Percentiles rank a stretch among this genome's conserved stretches.
Evolutionary conservation across 35 echinoderm and acorn worm genomes (phyloP).

Genomic region (Lytechinus variegatus): DNA sequence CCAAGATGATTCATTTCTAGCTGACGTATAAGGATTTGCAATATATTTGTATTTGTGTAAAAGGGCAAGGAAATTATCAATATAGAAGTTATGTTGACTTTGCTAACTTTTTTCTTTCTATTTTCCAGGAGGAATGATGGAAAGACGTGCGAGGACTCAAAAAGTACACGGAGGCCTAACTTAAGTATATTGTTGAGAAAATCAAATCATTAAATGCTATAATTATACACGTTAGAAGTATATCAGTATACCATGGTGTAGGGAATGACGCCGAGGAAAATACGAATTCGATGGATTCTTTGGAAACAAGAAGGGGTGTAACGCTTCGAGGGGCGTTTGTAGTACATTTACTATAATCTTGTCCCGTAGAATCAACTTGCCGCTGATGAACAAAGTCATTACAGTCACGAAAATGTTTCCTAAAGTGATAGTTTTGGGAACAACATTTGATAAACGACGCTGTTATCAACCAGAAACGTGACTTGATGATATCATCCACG

Average conservation of each 20-base stretch:
- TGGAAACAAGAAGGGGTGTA: not conserved
- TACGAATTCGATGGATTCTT: not conserved
- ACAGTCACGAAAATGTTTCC: not conserved
- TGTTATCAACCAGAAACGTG: not conserved
- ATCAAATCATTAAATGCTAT: no score
- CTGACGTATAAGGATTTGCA: not conserved
- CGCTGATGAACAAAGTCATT: not conserved
- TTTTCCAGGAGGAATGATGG: no score
- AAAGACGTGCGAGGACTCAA: no score
- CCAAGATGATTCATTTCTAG: not conserved
- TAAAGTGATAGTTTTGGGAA: not conserved
- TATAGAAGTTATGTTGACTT: no score
- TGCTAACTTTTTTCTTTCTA: no score
- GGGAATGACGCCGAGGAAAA: no score
- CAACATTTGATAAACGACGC: not conserved
- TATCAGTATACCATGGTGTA: no score
- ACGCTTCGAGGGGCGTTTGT: not conserved
- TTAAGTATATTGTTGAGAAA: no score
- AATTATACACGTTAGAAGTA: no score
- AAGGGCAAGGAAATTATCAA: no score
- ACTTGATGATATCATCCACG: not conserved
- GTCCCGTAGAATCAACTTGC: not conserved
- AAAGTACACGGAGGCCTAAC: no score
- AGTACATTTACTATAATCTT: not conserved
- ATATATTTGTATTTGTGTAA: no score